Evolutionary conservation across 2,888 invertebrate species (phyloP).

Genomic region (Brachynemurus nebulosus): DNA sequence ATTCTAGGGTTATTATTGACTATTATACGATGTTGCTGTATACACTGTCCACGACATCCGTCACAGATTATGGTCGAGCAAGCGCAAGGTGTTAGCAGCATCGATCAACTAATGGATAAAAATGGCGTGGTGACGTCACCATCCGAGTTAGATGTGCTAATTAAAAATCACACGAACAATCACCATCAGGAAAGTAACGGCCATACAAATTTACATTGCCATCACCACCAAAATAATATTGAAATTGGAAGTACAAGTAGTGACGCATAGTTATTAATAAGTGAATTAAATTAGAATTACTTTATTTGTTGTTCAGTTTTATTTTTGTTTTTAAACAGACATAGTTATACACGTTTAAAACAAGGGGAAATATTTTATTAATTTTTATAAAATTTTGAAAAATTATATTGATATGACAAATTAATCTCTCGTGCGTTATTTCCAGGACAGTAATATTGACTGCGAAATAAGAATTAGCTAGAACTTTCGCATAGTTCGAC

Average conservation of each 20-base stretch:
- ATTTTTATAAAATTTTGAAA: too few relatives aligned
- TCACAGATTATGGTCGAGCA: slow-evolving; percentile 26
- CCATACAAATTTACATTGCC: not conserved
- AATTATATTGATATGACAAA: too few relatives aligned
- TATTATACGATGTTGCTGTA: slow-evolving; percentile 50
- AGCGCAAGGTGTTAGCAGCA: slow-evolving; percentile 35
- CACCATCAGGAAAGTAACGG: not conserved
- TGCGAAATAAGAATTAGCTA: too few relatives aligned
- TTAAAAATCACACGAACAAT: slow-evolving; percentile 19
- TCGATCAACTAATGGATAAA: slow-evolving; percentile 36
- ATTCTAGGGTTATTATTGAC: slow-evolving; percentile 48
- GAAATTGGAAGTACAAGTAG: slow-evolving; percentile 3
- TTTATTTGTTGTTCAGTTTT: too few relatives aligned
- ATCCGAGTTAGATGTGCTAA: slow-evolving; percentile 43
- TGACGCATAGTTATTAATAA: not conserved
- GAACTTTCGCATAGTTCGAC: too few relatives aligned
- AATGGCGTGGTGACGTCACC: slow-evolving; percentile 35
- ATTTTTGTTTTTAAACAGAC: too few relatives aligned
- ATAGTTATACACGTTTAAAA: too few relatives aligned
- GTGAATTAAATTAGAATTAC: not conserved
- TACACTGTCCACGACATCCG: slow-evolving; percentile 40
- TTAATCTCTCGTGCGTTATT: too few relatives aligned
- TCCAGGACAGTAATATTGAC: too few relatives aligned
- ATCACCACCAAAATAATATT: slow-evolving; percentile 1
- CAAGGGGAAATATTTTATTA: too few relatives aligned